These are phyloP conservation scores for Ctenodactylus gundi DNA, from an alignment of 2,113 vertebrate genomes.

Conservation along the genomic window DNA sequence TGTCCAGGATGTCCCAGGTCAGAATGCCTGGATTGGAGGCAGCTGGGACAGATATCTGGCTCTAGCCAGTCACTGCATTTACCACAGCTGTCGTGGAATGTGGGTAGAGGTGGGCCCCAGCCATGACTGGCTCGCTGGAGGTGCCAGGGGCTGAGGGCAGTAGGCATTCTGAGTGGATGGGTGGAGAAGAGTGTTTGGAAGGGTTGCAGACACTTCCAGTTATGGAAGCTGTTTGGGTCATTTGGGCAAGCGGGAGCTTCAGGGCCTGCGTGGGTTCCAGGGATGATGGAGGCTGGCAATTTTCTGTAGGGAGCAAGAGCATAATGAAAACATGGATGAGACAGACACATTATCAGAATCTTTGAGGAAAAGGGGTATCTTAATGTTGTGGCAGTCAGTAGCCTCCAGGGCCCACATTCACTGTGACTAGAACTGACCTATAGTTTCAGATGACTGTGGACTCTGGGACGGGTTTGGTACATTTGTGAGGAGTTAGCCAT, in stretches of 20 bases:
- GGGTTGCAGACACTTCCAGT: constrained; percentile 11
- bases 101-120: constrained; percentile 21
- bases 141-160: constrained; percentile 3
- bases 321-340: background rate
- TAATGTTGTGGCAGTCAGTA: background rate
- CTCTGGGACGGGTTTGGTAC: background rate
- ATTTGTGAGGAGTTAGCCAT: background rate
- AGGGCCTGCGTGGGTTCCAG: background rate
- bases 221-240: background rate
- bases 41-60: background rate
- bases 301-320: constrained; percentile 40
- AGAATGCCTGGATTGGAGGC: background rate
- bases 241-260: background rate
- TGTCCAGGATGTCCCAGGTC: background rate
- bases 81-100: constrained; percentile 11
- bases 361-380: background rate
- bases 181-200: background rate
- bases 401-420: background rate
- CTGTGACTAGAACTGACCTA: background rate
- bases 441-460: background rate
- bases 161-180: constrained; percentile 10
- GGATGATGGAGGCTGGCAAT: background rate
- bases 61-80: background rate
- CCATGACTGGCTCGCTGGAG: constrained; percentile 19
- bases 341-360: background rate